Conservation (phyloP, 2,888 invertebrate genomes). For the Linnaemya tessellans region DNA sequence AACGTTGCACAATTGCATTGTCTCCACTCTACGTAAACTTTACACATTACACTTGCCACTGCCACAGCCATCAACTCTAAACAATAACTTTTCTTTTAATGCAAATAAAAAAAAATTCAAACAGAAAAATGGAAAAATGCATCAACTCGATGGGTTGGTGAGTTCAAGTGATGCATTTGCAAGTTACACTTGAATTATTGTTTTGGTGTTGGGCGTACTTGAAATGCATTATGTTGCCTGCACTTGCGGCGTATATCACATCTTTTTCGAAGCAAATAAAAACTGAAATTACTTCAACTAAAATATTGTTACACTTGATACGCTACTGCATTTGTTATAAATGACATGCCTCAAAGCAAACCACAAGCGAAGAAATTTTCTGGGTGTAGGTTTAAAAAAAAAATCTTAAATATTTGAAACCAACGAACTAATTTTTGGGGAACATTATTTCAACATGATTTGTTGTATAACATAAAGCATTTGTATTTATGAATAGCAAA, state of each 20-base stretch:
- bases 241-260: slow-evolving; percentile 18
- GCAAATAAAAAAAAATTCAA: background rate
- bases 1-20: slow-evolving; percentile 53
- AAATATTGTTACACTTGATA: background rate
- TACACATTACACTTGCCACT: slow-evolving; percentile 9
- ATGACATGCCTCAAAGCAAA: background rate
- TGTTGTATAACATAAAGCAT: no score
- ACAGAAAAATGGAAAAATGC: background rate
- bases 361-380: background rate
- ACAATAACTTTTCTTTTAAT: slow-evolving; percentile 22
- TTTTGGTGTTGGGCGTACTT: slow-evolving; percentile 23
- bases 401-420: no score
- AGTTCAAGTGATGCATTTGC: slow-evolving; percentile 66
- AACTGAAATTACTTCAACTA: slow-evolving; percentile 14
- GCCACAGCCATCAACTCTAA: slow-evolving; percentile 10
- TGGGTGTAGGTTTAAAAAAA: no score
- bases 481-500: no score
- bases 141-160: slow-evolving; percentile 19
- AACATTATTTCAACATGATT: no score
- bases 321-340: background rate
- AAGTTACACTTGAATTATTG: slow-evolving; percentile 55
- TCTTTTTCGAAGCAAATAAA: background rate
- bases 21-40: slow-evolving; percentile 53
- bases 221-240: slow-evolving; percentile 35
- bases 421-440: no score